Percentiles rank a stretch among this genome's conserved stretches.
phyloP scores from a whole-genome alignment of 2,797 vertebrate genomes.

The Melanotaenia parkinsoni region DNA sequence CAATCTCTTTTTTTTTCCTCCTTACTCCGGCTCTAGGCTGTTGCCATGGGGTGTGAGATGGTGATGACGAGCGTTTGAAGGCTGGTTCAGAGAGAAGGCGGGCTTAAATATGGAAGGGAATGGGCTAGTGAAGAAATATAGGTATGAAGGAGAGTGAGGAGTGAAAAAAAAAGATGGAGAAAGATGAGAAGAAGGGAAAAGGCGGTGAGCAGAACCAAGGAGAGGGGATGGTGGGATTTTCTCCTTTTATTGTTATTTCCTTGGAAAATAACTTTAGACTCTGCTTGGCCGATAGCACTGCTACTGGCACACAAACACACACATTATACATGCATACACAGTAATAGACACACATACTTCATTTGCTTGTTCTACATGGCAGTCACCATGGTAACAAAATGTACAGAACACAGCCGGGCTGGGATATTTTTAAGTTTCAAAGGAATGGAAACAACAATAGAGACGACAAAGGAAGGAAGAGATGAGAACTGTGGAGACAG shows the following conservation, averaged over 20 bases:
- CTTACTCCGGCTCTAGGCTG: slow-evolving; percentile 23
- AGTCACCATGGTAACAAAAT: slow-evolving; percentile 84
- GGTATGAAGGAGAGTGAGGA: slow-evolving; percentile 34
- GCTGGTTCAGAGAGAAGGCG: slow-evolving; percentile 23
- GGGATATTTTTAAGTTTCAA: slow-evolving; percentile 86
- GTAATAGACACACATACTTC: slow-evolving; percentile 26
- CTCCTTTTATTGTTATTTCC: slow-evolving; percentile 64
- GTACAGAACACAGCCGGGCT: slow-evolving; percentile 75
- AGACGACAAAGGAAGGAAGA: slow-evolving; percentile 71
- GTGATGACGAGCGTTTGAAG: slow-evolving; percentile 29
- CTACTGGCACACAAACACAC: slow-evolving; percentile 69
- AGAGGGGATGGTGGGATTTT: slow-evolving; percentile 51
- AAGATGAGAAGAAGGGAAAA: slow-evolving; percentile 53
- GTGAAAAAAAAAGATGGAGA: slow-evolving; percentile 41
- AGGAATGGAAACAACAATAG: slow-evolving; percentile 75
- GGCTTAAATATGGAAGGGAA: slow-evolving; percentile 29
- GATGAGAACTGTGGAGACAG: slow-evolving; percentile 43
- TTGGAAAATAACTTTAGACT: slow-evolving; percentile 71
- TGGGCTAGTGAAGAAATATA: slow-evolving; percentile 31
- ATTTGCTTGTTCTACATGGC: slow-evolving; percentile 67
- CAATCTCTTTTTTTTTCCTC: slow-evolving; percentile 32
- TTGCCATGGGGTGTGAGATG: slow-evolving; percentile 33
- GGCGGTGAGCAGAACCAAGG: slow-evolving; percentile 42
- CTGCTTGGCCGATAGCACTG: slow-evolving; percentile 72
- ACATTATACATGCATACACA: slow-evolving; percentile 50